These are phyloP conservation scores for Platycnemis pennipes DNA, from an alignment of 2,888 invertebrate genomes.

Conservation along the genomic window DNA sequence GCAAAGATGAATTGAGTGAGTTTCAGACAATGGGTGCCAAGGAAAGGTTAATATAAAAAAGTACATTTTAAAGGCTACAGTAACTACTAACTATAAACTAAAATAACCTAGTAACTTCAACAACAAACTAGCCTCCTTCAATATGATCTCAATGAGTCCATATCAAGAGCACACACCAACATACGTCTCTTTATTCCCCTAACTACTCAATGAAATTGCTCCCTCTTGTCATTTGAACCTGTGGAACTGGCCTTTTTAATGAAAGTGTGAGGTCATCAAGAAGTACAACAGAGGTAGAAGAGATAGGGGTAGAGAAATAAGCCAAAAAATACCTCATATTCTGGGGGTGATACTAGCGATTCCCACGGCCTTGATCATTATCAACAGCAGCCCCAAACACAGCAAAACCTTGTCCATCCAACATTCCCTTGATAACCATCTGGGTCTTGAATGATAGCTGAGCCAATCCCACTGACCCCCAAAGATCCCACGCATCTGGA, in stretches of 20 bases:
- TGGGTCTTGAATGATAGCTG: slow-evolving; percentile 2
- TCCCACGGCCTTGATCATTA: slow-evolving; percentile 52
- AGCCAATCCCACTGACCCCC: slow-evolving; percentile 30
- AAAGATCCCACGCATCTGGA: slow-evolving; percentile 60
- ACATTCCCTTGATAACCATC: background rate
- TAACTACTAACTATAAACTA: slow-evolving; percentile 60
- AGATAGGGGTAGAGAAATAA: slow-evolving; percentile 42
- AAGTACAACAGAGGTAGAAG: slow-evolving; percentile 64
- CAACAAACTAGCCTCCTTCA: slow-evolving; percentile 42
- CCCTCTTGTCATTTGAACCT: slow-evolving; percentile 63
- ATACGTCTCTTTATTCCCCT: slow-evolving; percentile 31
- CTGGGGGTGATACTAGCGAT: slow-evolving; percentile 21
- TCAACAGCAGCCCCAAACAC: slow-evolving; percentile 31
- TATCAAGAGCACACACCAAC: slow-evolving; percentile 33
- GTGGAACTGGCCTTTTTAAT: slow-evolving; percentile 58
- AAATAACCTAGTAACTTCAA: slow-evolving; percentile 53
- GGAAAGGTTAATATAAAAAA: slow-evolving; percentile 62
- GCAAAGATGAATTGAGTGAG: slow-evolving; percentile 54
- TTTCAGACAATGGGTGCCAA: slow-evolving; percentile 67
- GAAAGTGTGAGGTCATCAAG: slow-evolving; percentile 56
- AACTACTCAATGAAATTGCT: slow-evolving; percentile 49
- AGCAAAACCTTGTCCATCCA: background rate
- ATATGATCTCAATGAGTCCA: slow-evolving; percentile 37
- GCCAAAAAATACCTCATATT: slow-evolving; percentile 22
- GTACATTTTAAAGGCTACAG: slow-evolving; percentile 57